Evolutionary conservation across 2,888 invertebrate genomes (phyloP).

Genomic region (Eulithis testata): DNA sequence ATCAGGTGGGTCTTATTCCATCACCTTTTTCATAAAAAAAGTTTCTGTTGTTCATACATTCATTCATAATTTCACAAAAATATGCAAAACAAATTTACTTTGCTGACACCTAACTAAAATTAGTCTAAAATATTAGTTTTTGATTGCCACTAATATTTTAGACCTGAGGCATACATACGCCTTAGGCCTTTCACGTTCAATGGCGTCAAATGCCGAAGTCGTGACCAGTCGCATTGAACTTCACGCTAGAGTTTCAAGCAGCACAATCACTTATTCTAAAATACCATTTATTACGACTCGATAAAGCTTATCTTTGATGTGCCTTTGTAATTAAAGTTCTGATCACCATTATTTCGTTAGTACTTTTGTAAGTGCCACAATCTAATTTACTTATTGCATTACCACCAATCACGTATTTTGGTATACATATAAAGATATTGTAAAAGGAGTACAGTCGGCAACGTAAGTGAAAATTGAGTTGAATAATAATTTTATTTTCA

Average conservation of each 20-base stretch:
- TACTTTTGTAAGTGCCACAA: conserved; percentile 27
- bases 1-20: too few relatives aligned
- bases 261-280: conserved; percentile 9
- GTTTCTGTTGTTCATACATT: too few relatives aligned
- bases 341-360: conserved; percentile 37
- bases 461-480: too few relatives aligned
- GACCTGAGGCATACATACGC: too few relatives aligned
- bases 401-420: not conserved
- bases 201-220: conserved; percentile 51
- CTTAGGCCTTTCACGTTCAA: conserved; percentile 42
- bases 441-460: too few relatives aligned
- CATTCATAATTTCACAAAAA: too few relatives aligned
- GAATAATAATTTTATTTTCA: too few relatives aligned
- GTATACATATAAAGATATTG: not conserved
- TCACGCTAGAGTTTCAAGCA: conserved; percentile 32
- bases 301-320: conserved; percentile 6
- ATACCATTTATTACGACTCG: conserved; percentile 15
- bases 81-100: too few relatives aligned
- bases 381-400: not conserved
- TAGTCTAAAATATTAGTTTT: too few relatives aligned
- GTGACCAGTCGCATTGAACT: conserved; percentile 51
- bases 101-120: too few relatives aligned
- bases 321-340: conserved; percentile 23
- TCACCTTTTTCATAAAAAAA: too few relatives aligned
- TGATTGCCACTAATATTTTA: too few relatives aligned